A percentile compares a stretch with the other conserved stretches of the same genome.
phyloP scores from a whole-genome alignment of 2,113 vertebrate genomes.

The Calyptommatus sinebrachiatus region DNA sequence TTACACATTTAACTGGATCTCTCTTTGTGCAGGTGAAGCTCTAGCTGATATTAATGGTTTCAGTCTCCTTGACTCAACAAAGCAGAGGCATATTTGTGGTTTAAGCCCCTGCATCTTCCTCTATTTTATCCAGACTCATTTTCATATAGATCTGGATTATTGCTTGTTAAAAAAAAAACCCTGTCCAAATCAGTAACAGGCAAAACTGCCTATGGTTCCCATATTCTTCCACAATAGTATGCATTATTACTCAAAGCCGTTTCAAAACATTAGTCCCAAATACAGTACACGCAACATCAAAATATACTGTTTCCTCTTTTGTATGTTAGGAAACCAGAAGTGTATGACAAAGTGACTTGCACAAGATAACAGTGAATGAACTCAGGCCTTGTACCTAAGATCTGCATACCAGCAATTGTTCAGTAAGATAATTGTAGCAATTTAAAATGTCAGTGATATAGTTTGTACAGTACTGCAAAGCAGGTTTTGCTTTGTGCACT shows the following conservation, averaged over 20 bases:
- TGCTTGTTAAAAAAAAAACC: constrained; percentile 32
- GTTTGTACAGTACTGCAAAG: neutral
- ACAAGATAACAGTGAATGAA: neutral
- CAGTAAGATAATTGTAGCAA: neutral
- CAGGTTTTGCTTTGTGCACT: neutral
- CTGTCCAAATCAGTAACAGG: constrained; percentile 42
- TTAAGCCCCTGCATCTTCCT: constrained; percentile 57
- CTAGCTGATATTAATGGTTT: constrained; percentile 66
- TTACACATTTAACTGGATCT: constrained; percentile 66
- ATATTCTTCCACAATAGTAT: constrained; percentile 24
- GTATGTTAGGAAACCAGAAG: neutral
- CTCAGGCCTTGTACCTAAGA: constrained; percentile 15
- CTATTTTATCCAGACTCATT: constrained; percentile 52
- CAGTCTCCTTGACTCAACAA: constrained; percentile 62
- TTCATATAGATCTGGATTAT: constrained; percentile 48
- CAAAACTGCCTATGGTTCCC: constrained; percentile 12
- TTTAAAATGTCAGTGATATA: constrained; percentile 10
- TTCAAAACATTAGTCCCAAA: constrained; percentile 30
- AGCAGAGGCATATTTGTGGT: constrained; percentile 61
- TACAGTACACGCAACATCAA: neutral
- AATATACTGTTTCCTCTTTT: neutral
- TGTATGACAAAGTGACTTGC: neutral
- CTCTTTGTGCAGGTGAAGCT: constrained; percentile 67
- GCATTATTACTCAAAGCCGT: constrained; percentile 19
- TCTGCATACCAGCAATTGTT: constrained; percentile 4